Evolutionary conservation across 2,113 vertebrate species (phyloP), one percentile per base, ranked within the genome.

Genomic region (Crotalus viridis): DNA sequence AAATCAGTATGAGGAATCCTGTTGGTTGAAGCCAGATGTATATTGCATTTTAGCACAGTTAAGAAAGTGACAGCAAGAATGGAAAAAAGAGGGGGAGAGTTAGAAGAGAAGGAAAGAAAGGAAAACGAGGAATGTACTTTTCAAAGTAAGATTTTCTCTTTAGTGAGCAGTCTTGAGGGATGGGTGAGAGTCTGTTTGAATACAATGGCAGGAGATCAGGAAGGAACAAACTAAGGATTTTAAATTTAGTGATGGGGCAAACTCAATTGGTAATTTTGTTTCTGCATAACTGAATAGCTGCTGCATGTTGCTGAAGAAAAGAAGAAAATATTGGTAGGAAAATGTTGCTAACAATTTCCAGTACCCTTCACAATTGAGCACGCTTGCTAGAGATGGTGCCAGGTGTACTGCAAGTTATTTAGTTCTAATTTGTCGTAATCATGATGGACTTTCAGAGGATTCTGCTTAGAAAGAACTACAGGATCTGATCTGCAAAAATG

Each of bases 1-100:
- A 95, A 96, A 93, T 54, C 94, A 96, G 95, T 57, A 4, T 21
- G 94, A 97, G 93, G 90, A 91, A 94, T 92, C 90, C 94, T 94
- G 96, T 94, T 93, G 61, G 91, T 95, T 3, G 0, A 54, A 94
- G 95, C 93, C 96, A 94, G 52, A 93, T 93, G 92, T 19, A 43
- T 92, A 94, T 86, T 0, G 0, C 0, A 0, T 91, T 92, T 61
- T 93, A 92, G 93, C 81, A 43, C 89, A 87, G 0, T 91, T 22
- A 95, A 87, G 89, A 86, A 89, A 87, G 94, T 57, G 90, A 89
- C 0, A 0, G 51, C 22, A 64, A 12, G 0, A 0, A 0, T 12
- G 51, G 33, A 92, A 51, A 48, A 48, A 6, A 61, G 43, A 3
- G 9, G 57, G 24, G 46, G 51, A 2, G 12, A 12, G 10, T 21